A percentile compares a stretch with the other conserved stretches of the same genome.
phyloP scores from a whole-genome alignment of 2,888 invertebrate species.

The Drosophila kanekoi region DNA sequence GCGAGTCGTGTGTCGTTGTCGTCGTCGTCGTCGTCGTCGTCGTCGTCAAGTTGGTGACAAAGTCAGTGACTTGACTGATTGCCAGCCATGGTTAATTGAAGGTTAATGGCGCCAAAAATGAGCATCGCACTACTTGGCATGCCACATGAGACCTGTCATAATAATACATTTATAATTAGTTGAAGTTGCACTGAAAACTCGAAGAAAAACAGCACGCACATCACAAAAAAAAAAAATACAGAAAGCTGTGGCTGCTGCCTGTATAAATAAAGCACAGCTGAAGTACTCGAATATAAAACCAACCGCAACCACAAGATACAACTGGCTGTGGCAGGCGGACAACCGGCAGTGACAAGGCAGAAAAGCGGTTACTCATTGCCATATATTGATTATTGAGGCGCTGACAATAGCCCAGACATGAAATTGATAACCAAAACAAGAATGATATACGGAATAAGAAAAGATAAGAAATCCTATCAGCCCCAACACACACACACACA shows the following conservation, averaged over 20 bases:
- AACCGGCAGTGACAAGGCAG: constrained; percentile 47
- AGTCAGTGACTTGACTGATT: constrained; percentile 68
- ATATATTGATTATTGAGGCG: constrained; percentile 44
- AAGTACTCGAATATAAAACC: not conserved
- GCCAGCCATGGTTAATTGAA: constrained; percentile 69
- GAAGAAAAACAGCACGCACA: constrained; percentile 1
- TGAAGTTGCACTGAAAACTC: constrained; percentile 27
- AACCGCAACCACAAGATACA: constrained; percentile 47
- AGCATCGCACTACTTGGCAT: constrained; percentile 43
- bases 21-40: no score
- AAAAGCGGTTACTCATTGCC: constrained; percentile 54
- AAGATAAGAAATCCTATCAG: constrained; percentile 6
- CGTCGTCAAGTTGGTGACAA: constrained; percentile 53
- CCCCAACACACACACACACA: no score
- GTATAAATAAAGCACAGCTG: constrained; percentile 24
- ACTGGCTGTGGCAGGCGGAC: constrained; percentile 4
- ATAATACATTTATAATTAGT: constrained; percentile 63
- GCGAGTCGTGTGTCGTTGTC: constrained; percentile 60
- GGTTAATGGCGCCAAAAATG: constrained; percentile 77
- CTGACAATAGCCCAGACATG: constrained; percentile 37
- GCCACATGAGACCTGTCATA: constrained; percentile 48
- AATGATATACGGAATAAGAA: constrained; percentile 1
- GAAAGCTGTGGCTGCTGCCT: not conserved
- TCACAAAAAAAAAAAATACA: constrained; percentile 12
- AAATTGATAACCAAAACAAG: constrained; percentile 58